Base-by-base conservation (phyloP, 2,113 vertebrate species). In the Peromyscus californicus region DNA sequence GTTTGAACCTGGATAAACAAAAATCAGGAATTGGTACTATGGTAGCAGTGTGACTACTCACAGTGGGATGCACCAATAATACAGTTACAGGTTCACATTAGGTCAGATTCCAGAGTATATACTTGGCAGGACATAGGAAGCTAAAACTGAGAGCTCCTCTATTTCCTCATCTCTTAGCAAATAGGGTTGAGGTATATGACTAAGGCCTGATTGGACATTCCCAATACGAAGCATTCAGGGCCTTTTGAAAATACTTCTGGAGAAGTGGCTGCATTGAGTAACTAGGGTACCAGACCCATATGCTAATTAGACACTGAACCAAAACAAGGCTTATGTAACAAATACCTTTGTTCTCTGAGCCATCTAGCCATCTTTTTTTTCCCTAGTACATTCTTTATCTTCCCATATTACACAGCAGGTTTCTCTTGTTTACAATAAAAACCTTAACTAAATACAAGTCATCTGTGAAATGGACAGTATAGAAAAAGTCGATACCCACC, bases 401-500 rank as follows among this genome's bases (percentile, higher is more conserved):
- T 75, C 11, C 8, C 29, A 48, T 45, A 78, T 6, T 86, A 36
- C 48, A 75, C 33, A 96, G 51, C 57, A 78, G 36, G 79, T 79
- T 97, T 94, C 70, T 96, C 63, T 69, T 94, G 57, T 87, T 70
- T 89, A 42, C 22, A 83, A 93, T 17, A 19, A 67, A 90, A 72
- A n/a, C 5, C 89, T 89, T 61, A 31, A 96, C 87, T 31, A 59
- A 83, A 51, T 51, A 51, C 51, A 21, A 74, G 61, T 45, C 93
- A 83, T 90, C 54, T 88, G 17, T 0, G 96, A 97, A 91, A 91
- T 9, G 83, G 33, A 97, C 29, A 93, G 97, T 2, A 97, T 42
- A 59, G 72, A 72, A 79, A 36, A 93, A 92, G 96, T 92, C 16
- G 57, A 72, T 82, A 97, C 91, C 96, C 98, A 99, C 99, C 99